These are phyloP conservation scores for Drosophila bocqueti DNA, from an alignment of 1,140 invertebrate species.

Conservation along the genomic window DNA sequence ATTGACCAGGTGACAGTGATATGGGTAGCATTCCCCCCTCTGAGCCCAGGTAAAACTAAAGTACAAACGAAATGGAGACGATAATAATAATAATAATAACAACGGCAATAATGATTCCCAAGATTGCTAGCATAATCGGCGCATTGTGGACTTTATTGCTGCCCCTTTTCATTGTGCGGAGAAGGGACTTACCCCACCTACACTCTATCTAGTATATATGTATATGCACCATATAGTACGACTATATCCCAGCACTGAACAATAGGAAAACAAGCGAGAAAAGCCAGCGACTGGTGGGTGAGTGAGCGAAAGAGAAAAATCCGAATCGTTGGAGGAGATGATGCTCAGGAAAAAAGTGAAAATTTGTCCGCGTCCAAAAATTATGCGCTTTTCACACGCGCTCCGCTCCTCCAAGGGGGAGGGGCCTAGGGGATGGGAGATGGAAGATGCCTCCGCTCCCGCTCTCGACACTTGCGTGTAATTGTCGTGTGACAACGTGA, in stretches of 20 bases:
- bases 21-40: conserved; percentile 16
- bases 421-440: background rate
- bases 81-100: conserved; percentile 50
- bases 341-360: conserved; percentile 77
- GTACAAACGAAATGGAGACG: conserved; percentile 25
- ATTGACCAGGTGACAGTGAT: conserved; percentile 43
- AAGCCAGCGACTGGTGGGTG: background rate
- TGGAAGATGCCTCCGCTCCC: background rate
- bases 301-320: conserved; percentile 19
- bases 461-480: conserved; percentile 66
- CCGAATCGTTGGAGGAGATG: conserved; percentile 27
- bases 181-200: background rate
- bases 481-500: conserved; percentile 59
- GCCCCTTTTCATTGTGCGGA: conserved; percentile 48
- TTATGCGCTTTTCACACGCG: conserved; percentile 84
- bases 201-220: background rate
- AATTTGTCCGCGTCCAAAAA: conserved; percentile 84
- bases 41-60: conserved; percentile 13
- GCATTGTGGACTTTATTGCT: conserved; percentile 76
- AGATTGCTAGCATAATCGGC: conserved; percentile 80
- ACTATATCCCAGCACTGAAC: conserved; percentile 10
- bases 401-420: conserved; percentile 5
- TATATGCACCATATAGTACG: background rate
- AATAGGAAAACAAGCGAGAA: conserved; percentile 42
- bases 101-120: conserved; percentile 57